These are phyloP conservation scores for Xenopus petersii DNA, from an alignment of 2,797 vertebrate species.

Conservation along the genomic window DNA sequence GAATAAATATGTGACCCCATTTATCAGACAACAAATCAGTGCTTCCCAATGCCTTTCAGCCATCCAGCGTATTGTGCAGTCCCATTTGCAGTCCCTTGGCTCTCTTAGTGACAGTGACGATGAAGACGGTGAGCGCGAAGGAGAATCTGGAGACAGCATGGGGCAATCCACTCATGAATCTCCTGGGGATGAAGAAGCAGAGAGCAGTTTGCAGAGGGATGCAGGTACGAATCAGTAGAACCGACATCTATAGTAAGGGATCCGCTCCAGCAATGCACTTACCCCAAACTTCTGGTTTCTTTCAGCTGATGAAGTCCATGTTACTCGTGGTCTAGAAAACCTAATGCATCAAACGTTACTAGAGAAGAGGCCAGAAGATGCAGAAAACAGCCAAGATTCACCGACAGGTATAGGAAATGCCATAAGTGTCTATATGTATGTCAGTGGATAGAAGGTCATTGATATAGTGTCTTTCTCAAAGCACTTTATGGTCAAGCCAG, in stretches of 20 bases:
- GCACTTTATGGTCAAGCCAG: too few relatives aligned
- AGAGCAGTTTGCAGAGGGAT: not conserved
- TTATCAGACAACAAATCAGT: too few relatives aligned
- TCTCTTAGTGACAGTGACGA: slow-evolving; percentile 76
- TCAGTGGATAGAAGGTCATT: too few relatives aligned
- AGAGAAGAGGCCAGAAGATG: slow-evolving; percentile 19
- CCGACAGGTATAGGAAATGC: slow-evolving; percentile 7
- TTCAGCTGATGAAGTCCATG: slow-evolving; percentile 11
- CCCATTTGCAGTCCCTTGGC: slow-evolving; percentile 81
- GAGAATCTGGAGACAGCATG: slow-evolving; percentile 39
- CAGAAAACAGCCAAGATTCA: not conserved
- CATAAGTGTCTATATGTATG: too few relatives aligned
- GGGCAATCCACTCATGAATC: slow-evolving; percentile 28
- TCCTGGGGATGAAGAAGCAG: slow-evolving; percentile 40
- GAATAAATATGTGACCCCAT: too few relatives aligned
- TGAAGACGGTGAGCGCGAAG: slow-evolving; percentile 71
- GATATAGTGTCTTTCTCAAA: too few relatives aligned
- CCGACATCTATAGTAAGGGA: not conserved
- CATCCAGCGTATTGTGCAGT: slow-evolving; percentile 92
- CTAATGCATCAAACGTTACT: slow-evolving; percentile 27
- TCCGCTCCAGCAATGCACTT: not conserved
- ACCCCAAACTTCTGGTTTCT: not conserved
- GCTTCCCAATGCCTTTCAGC: slow-evolving; percentile 63
- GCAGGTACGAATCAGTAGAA: slow-evolving; percentile 1
- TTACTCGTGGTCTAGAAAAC: slow-evolving; percentile 15